Conservation (phyloP, 2,113 vertebrate genomes). For the Ancistrus triradiatus region DNA sequence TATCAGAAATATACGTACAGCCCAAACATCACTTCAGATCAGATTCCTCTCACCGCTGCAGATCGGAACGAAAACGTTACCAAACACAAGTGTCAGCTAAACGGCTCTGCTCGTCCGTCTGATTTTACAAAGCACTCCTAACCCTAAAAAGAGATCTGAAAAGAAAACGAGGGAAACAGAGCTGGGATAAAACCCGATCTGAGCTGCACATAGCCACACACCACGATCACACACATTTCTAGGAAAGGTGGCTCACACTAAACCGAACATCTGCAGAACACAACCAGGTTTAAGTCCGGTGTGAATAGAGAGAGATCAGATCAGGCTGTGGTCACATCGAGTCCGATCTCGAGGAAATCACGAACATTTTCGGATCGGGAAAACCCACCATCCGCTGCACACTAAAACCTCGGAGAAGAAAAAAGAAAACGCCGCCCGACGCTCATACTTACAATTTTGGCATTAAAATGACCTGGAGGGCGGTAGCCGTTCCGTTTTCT, state of each 20-base stretch:
- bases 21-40: too few relatives aligned
- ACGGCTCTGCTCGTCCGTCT: too few relatives aligned
- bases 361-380: slow-evolving; percentile 56
- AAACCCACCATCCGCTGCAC: slow-evolving; percentile 53
- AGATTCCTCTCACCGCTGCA: too few relatives aligned
- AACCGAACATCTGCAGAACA: slow-evolving; percentile 13
- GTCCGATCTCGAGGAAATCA: slow-evolving; percentile 48
- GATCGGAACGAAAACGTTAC: too few relatives aligned
- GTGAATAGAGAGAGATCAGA: not conserved
- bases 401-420: slow-evolving; percentile 29
- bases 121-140: not conserved
- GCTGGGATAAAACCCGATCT: slow-evolving; percentile 21
- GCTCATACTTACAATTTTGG: slow-evolving; percentile 70
- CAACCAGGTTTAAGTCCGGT: slow-evolving; percentile 2
- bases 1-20: not conserved
- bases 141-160: not conserved
- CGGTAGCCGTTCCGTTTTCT: slow-evolving; percentile 70
- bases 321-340: too few relatives aligned
- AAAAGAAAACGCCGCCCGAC: slow-evolving; percentile 17
- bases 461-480: slow-evolving; percentile 69
- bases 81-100: too few relatives aligned
- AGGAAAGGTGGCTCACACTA: slow-evolving; percentile 36
- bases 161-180: slow-evolving; percentile 11
- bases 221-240: slow-evolving; percentile 31
- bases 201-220: slow-evolving; percentile 28